A percentile compares a stretch with the other conserved stretches of the same genome.
Evolutionary conservation across 2,888 invertebrate species (phyloP).

Genomic region (Rhabditoides inermis): DNA sequence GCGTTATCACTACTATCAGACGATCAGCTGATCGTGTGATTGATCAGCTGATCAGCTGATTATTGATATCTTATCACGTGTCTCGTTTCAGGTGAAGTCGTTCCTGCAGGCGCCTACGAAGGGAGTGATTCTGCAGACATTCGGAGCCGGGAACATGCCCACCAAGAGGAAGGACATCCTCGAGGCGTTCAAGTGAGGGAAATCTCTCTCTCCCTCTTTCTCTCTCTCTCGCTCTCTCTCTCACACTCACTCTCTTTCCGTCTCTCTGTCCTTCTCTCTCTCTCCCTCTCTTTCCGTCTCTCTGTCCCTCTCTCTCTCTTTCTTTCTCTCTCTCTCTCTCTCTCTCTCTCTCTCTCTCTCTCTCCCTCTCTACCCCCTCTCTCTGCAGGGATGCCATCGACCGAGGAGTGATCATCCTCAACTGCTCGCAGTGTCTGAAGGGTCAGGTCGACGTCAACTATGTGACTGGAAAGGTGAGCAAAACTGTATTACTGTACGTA

Average conservation of each 20-base stretch:
- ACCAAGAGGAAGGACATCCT: conserved; percentile 73
- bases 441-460: conserved; percentile 75
- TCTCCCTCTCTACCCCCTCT: no score
- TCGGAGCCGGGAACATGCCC: conserved; percentile 87
- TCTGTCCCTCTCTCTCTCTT: not conserved
- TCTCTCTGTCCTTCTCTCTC: not conserved
- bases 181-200: conserved; percentile 60
- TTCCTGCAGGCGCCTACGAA: conserved; percentile 66
- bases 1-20: not conserved
- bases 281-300: no score
- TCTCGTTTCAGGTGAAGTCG: conserved; percentile 53
- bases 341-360: not conserved
- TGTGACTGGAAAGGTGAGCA: conserved; percentile 74
- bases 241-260: not conserved
- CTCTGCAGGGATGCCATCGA: conserved; percentile 37
- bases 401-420: conserved; percentile 75
- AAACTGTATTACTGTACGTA: no score
- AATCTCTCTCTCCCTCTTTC: not conserved
- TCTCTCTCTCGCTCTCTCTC: not conserved
- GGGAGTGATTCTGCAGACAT: conserved; percentile 81
- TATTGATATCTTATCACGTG: not conserved
- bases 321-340: no score
- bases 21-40: not conserved
- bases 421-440: conserved; percentile 79
- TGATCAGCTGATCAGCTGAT: not conserved